Percentiles rank a stretch among this genome's conserved stretches.
Evolutionary conservation across 2,113 vertebrate species (phyloP).

Genomic region (Scolopax mira): DNA sequence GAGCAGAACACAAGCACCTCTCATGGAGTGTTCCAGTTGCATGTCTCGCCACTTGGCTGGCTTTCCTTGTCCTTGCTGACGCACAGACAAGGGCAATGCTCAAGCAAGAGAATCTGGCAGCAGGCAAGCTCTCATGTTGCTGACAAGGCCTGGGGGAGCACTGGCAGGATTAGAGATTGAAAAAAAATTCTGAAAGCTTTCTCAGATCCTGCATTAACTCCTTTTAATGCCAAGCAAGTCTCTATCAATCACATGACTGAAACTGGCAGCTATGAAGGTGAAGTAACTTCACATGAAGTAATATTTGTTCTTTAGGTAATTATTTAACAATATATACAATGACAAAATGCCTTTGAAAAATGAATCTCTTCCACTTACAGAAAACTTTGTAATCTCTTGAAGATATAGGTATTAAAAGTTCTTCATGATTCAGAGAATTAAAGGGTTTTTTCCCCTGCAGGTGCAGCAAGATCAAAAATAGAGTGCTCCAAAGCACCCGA

Average conservation of each 20-base stretch:
- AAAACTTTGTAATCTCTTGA: background rate
- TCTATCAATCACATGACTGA: slow-evolving; percentile 47
- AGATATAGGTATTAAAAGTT: background rate
- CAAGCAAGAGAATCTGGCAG: background rate
- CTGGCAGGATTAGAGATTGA: background rate
- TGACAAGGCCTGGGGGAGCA: background rate
- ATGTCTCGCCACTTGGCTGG: accelerated
- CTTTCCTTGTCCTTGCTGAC: accelerated
- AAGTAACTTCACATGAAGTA: slow-evolving; percentile 34
- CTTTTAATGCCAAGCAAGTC: background rate
- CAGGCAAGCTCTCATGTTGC: background rate
- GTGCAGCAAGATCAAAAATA: background rate
- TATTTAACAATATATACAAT: slow-evolving; percentile 21
- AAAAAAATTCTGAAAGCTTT: slow-evolving; percentile 18
- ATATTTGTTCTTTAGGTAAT: slow-evolving; percentile 51
- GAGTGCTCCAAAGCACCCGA: background rate
- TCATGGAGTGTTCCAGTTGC: accelerated
- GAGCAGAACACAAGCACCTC: background rate
- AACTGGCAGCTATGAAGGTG: slow-evolving; percentile 40
- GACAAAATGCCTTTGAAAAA: background rate
- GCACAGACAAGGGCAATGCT: background rate
- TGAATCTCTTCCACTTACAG: background rate
- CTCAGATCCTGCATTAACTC: slow-evolving; percentile 7
- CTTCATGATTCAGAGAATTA: background rate
- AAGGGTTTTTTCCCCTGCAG: background rate